Conservation (phyloP, 1,140 invertebrate species). For the fruit fly (Drosophila melanogaster) region Release_6_plus_ISO1_MT NT_037436.4:13130001-13130500, state of each 20-base stretch:
- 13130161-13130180: no score
- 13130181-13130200: no score
- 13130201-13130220: neutral
- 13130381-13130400: slow-evolving; percentile 11
- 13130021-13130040: slow-evolving; percentile 10
- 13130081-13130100: neutral
- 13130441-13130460: slow-evolving; percentile 32
- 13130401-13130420: slow-evolving; percentile 60
- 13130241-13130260: neutral
- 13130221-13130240: neutral
- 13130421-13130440: slow-evolving; percentile 7
- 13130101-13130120: neutral
- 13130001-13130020: slow-evolving; percentile 36
- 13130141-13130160: neutral
- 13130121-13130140: neutral
- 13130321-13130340: slow-evolving; percentile 69
- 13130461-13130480: slow-evolving; percentile 80
- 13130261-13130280: slow-evolving; percentile 5
- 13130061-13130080: neutral
- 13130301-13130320: slow-evolving; percentile 69
- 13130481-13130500: slow-evolving; percentile 80
- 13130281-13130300: slow-evolving; percentile 55
- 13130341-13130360: slow-evolving; percentile 81
- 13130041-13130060: slow-evolving; percentile 13
- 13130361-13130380: slow-evolving; percentile 65